Percentiles rank a stretch among this genome's conserved stretches.
phyloP scores from a whole-genome alignment of 2,888 invertebrate species.

The Philhelius pedissequus region DNA sequence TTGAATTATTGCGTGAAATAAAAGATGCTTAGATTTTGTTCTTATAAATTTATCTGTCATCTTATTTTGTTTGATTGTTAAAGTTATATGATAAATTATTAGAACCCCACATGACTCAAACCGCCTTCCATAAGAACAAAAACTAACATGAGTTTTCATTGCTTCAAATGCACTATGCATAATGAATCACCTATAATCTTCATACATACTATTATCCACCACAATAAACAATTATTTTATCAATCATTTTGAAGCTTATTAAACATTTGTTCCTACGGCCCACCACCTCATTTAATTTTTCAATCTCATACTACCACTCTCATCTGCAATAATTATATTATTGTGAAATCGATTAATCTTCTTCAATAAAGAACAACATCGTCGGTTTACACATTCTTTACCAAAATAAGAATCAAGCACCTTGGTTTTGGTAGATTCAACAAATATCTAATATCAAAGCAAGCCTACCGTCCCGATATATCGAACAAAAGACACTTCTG shows the following conservation, averaged over 20 bases:
- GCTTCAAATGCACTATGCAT: not conserved
- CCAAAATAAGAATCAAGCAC: not conserved
- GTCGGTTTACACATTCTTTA: not conserved
- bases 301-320: slow-evolving; percentile 23
- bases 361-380: slow-evolving; percentile 36
- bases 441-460: slow-evolving; percentile 42
- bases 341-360: slow-evolving; percentile 62
- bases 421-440: not conserved
- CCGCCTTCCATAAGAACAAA: not conserved
- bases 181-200: not conserved
- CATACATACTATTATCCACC: too few species aligned
- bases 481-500: slow-evolving; percentile 17
- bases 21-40: not conserved
- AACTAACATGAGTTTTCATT: not conserved
- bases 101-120: not conserved
- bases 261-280: not conserved
- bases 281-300: slow-evolving; percentile 19
- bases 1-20: not conserved
- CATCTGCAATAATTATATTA: slow-evolving; percentile 46
- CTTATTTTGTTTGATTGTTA: not conserved
- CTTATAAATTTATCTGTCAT: not conserved
- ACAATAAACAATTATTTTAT: slow-evolving; percentile 36
- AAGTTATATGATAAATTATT: not conserved
- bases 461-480: slow-evolving; percentile 36
- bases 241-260: slow-evolving; percentile 39